Evolutionary conservation across 37 sponge, comb jelly and placozoan species (phyloP), one percentile per base, ranked within the genome.

Genomic region (Theonella swinhoei): DNA sequence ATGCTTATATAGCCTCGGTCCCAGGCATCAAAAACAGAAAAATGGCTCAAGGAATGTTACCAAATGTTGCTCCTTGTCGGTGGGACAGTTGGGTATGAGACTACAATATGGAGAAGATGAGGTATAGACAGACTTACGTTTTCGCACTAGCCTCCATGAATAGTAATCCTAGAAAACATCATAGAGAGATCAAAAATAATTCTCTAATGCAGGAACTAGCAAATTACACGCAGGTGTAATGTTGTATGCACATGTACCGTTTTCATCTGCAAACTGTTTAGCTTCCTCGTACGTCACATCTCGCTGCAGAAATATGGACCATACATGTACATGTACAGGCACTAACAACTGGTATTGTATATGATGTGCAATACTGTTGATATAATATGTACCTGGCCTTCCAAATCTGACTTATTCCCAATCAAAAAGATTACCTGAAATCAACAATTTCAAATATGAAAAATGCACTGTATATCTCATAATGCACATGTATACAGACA

Each of bases 211-310:
- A n/a, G n/a, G n/a, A n/a, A n/a, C n/a, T n/a, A n/a, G n/a, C n/a
- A n/a, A n/a, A n/a, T n/a, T n/a, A n/a, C n/a, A n/a, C n/a, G n/a
- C n/a, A 47, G 14, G n/a, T 62, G 34, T 40, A 35, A 14, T 39
- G 0, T n/a, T 7, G 1, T 1, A 9, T 20, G 20, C n/a, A 19
- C 29, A 80, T 78, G 70, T 86, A 95, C 99, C 99, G 87, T 99
- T 99, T 71, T 99, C 99, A 76, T 96, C 99, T 33, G 99, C 97
- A 90, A 99, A 97, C 39, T 92, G 91, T 41, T 99, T 96, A 26
- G 99, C 99, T 71, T 99, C 99, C 37, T 99, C 97, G 88, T 95
- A 96, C 9, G 99, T 99, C 28, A 99, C 99, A 83, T 99, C 99
- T 58, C 99, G 76, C 94, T 98, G 76, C 34, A 86, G 54, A 47